Percentiles rank a stretch among this genome's conserved stretches.
Evolutionary conservation across 2,888 invertebrate genomes (phyloP).

Genomic region (Dyspetes luteomarginatus): DNA sequence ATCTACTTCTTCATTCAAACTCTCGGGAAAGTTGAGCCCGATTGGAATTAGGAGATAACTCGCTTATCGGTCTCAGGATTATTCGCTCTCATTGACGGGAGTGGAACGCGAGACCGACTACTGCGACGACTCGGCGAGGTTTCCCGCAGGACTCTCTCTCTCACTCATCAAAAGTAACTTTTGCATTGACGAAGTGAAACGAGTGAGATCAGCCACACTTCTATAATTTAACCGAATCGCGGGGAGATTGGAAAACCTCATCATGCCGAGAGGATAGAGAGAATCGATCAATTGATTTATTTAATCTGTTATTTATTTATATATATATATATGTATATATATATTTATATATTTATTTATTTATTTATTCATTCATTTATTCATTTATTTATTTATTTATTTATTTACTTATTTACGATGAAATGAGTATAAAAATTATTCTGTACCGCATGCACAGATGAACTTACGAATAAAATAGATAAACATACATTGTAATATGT

Average conservation of each 20-base stretch:
- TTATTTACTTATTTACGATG: neutral
- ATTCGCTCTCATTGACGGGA: conserved; percentile 70
- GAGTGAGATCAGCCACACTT: neutral
- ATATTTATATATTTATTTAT: no score
- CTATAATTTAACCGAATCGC: neutral
- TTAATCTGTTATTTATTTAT: neutral
- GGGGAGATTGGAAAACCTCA: neutral
- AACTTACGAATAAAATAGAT: neutral
- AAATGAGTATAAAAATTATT: no score
- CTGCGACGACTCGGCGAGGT: neutral
- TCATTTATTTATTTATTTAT: no score
- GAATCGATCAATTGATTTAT: conserved; percentile 13
- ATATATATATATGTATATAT: neutral
- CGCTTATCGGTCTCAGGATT: conserved; percentile 74
- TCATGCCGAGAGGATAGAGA: neutral
- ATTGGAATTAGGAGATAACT: conserved; percentile 72
- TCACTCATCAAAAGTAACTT: conserved; percentile 27
- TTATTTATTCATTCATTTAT: no score
- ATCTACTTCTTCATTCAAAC: neutral
- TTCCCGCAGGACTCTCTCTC: neutral
- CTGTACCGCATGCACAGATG: no score
- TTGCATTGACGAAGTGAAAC: neutral
- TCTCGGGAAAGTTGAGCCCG: conserved; percentile 71
- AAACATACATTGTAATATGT: neutral
- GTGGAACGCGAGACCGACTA: neutral